These are phyloP conservation scores for Lasioglossum zephyrum DNA, from an alignment of 2,888 invertebrate genomes.

Conservation along the genomic window DNA sequence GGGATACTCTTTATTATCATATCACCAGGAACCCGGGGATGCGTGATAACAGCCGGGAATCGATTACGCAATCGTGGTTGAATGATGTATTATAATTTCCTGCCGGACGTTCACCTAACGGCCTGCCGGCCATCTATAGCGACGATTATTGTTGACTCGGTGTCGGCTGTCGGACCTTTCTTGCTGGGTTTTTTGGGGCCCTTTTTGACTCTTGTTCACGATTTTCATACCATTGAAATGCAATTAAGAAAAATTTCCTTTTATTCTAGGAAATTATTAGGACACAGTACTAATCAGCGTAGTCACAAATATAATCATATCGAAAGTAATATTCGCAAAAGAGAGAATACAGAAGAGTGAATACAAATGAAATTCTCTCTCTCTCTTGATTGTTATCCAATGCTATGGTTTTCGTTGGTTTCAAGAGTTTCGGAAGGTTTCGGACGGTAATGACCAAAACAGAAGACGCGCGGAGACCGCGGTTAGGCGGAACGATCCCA, in stretches of 20 bases:
- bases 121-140: background rate
- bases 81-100: slow-evolving; percentile 7
- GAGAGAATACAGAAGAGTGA: background rate
- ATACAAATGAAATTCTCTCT: background rate
- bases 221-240: background rate
- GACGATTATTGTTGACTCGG: background rate
- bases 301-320: too few relatives aligned
- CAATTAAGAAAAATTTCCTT: background rate
- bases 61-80: slow-evolving; percentile 39
- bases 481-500: background rate
- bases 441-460: background rate
- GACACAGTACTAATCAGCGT: too few relatives aligned
- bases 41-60: background rate
- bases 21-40: slow-evolving; percentile 11
- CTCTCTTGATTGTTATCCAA: background rate
- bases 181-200: background rate
- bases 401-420: background rate
- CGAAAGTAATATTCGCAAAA: background rate
- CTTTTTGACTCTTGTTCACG: too few relatives aligned
- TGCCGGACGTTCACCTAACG: background rate
- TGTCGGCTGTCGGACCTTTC: background rate
- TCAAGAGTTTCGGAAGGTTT: background rate
- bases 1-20: slow-evolving; percentile 38
- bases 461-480: background rate
- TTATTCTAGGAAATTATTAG: background rate